Conservation (phyloP, 2,888 invertebrate genomes). For the Hemaris fuciformis region DNA sequence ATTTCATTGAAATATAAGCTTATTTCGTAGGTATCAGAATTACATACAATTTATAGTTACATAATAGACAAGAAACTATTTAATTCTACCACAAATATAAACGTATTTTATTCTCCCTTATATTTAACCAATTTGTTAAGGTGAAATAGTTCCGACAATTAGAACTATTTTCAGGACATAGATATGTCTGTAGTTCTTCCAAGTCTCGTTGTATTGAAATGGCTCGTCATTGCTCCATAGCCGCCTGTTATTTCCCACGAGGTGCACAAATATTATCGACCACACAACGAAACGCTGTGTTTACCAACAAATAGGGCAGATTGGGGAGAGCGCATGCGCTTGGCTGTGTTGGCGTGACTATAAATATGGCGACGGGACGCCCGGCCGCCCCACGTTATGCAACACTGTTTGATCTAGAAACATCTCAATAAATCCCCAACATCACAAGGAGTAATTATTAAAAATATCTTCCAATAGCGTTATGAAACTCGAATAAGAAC, state of each 20-base stretch:
- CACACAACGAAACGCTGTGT: conserved; percentile 48
- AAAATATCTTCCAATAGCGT: conserved; percentile 22
- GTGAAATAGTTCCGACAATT: too few species aligned
- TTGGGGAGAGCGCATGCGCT: conserved; percentile 45
- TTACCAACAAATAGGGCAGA: conserved; percentile 53
- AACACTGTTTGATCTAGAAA: conserved; percentile 62
- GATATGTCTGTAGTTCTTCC: too few species aligned
- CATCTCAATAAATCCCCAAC: conserved; percentile 45
- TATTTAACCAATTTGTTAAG: too few species aligned
- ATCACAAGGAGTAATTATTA: conserved; percentile 35
- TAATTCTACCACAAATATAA: too few species aligned
- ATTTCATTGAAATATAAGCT: too few species aligned
- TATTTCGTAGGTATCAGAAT: too few species aligned
- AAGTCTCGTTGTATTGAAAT: background rate
- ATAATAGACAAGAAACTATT: too few species aligned
- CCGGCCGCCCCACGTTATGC: conserved; percentile 61
- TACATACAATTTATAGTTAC: too few species aligned
- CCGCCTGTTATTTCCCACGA: conserved; percentile 35
- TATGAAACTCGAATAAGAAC: background rate
- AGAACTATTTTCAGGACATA: too few species aligned
- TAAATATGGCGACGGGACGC: conserved; percentile 53
- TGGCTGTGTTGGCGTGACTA: conserved; percentile 37
- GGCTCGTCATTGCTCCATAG: background rate
- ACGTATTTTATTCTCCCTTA: too few species aligned
- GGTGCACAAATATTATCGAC: conserved; percentile 57